phyloP scores from a whole-genome alignment of 2,113 vertebrate genomes.

The Paratilapia polleni region DNA sequence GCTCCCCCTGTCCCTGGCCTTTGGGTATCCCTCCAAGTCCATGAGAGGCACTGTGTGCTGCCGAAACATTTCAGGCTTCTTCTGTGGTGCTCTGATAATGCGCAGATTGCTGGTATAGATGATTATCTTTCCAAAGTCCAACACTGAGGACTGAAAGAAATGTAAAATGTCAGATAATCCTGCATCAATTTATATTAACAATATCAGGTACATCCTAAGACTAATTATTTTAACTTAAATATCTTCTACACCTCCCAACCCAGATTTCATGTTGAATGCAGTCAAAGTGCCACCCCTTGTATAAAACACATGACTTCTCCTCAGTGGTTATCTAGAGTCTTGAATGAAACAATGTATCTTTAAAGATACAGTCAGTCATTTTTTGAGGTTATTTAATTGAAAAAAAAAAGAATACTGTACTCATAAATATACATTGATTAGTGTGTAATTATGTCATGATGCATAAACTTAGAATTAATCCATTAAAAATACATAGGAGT shows the following conservation, averaged over 20 bases:
- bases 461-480: too few relatives aligned
- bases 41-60: slow-evolving; percentile 72
- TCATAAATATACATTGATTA: too few relatives aligned
- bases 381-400: too few relatives aligned
- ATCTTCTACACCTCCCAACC: background rate
- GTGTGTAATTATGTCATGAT: too few relatives aligned
- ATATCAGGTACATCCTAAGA: background rate
- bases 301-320: background rate
- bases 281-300: background rate
- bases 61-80: slow-evolving; percentile 81
- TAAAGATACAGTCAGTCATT: too few relatives aligned
- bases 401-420: too few relatives aligned
- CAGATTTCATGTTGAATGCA: slow-evolving; percentile 12
- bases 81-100: slow-evolving; percentile 88
- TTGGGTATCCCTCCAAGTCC: slow-evolving; percentile 71
- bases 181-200: background rate
- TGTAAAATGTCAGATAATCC: background rate
- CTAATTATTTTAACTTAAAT: background rate
- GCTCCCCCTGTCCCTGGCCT: slow-evolving; percentile 55
- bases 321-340: background rate
- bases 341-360: background rate
- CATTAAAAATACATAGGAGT: too few relatives aligned
- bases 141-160: slow-evolving; percentile 78
- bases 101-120: slow-evolving; percentile 98
- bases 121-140: slow-evolving; percentile 97